These are phyloP conservation scores for Hemithea aestivaria DNA, from an alignment of 2,888 invertebrate genomes.

Conservation along the genomic window DNA sequence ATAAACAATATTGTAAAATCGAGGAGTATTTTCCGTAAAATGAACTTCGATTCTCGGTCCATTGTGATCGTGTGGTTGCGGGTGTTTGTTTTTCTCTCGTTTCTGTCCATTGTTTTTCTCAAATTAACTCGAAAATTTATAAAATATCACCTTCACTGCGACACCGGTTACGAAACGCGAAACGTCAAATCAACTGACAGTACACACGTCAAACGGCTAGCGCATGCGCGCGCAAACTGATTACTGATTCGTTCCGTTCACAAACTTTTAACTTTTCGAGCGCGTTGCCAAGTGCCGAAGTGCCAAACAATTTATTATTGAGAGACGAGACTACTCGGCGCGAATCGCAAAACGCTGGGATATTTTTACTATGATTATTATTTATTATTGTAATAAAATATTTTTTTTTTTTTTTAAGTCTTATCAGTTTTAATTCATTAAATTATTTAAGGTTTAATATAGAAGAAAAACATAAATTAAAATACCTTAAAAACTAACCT, in stretches of 20 bases:
- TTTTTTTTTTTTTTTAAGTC: too few species aligned
- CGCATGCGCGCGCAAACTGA: slow-evolving; percentile 74
- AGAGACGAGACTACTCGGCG: too few species aligned
- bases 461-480: too few species aligned
- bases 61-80: slow-evolving; percentile 64
- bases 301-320: too few species aligned
- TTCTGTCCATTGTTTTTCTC: slow-evolving; percentile 61
- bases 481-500: too few species aligned
- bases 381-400: too few species aligned
- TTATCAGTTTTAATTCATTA: too few species aligned
- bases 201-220: slow-evolving; percentile 50
- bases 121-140: slow-evolving; percentile 26
- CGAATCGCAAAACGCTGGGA: too few species aligned
- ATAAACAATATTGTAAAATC: slow-evolving; percentile 83
- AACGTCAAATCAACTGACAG: slow-evolving; percentile 39
- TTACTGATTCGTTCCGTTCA: slow-evolving; percentile 9
- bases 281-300: too few species aligned
- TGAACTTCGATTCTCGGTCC: slow-evolving; percentile 77
- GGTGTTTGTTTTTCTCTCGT: slow-evolving; percentile 60
- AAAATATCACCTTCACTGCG: slow-evolving; percentile 40
- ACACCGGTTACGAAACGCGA: slow-evolving; percentile 54
- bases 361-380: too few species aligned
- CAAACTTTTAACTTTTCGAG: slow-evolving; percentile 2
- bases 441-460: too few species aligned
- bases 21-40: slow-evolving; percentile 82